Evolutionary conservation across 2,888 invertebrate genomes (phyloP).

Genomic region (Poecilobothrus nobilitatus): DNA sequence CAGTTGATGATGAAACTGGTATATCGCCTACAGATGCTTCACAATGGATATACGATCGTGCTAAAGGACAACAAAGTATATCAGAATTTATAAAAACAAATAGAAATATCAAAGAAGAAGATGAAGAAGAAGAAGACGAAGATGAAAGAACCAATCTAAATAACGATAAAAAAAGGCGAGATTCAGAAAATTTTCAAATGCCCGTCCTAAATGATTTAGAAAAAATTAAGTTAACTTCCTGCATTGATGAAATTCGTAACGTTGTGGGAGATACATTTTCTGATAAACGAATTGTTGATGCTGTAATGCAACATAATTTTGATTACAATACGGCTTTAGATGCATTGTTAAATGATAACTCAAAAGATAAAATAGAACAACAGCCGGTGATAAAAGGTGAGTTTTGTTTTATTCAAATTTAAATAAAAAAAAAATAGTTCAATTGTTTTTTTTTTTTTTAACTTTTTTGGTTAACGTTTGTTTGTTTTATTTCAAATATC

Average conservation of each 20-base stretch:
- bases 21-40: conserved; percentile 81
- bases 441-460: neutral
- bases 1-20: conserved; percentile 86
- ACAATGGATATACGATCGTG: conserved; percentile 79
- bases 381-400: conserved; percentile 23
- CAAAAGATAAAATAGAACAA: conserved; percentile 25
- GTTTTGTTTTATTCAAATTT: neutral
- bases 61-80: conserved; percentile 62
- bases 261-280: conserved; percentile 69
- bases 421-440: neutral
- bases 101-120: conserved; percentile 63
- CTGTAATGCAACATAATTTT: conserved; percentile 63
- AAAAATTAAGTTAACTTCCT: conserved; percentile 68
- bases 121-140: conserved; percentile 51
- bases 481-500: neutral
- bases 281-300: conserved; percentile 62
- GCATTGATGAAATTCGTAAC: conserved; percentile 72
- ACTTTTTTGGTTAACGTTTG: neutral
- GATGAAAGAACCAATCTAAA: conserved; percentile 45
- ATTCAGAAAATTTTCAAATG: conserved; percentile 45
- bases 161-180: conserved; percentile 41
- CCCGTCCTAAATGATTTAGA: conserved; percentile 56
- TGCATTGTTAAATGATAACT: conserved; percentile 53
- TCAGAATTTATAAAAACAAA: conserved; percentile 62
- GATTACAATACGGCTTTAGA: conserved; percentile 66